Percentiles rank a stretch among this genome's conserved stretches.
Conservation (phyloP, 2,888 invertebrate species). For the Orchestes rusci region DNA sequence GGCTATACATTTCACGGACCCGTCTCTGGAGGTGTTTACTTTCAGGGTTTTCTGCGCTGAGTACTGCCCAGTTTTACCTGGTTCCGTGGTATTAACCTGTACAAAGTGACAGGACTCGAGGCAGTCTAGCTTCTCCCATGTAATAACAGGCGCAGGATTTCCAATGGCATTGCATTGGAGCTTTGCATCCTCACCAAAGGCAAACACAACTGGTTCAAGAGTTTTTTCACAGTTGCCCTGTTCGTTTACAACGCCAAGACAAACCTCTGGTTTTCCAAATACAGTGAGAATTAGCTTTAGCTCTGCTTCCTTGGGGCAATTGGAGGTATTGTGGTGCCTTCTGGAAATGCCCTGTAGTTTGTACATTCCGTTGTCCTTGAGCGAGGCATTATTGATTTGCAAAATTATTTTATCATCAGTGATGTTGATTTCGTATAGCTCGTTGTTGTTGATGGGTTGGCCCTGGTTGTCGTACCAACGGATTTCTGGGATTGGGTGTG, state of each 20-base stretch:
- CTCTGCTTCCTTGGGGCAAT: slow-evolving; percentile 9
- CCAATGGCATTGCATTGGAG: slow-evolving; percentile 34
- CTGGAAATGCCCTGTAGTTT: slow-evolving; percentile 9
- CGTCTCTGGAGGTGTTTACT: slow-evolving; percentile 35
- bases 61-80: too few species aligned
- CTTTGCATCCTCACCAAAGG: too few species aligned
- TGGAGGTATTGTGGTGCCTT: slow-evolving; percentile 45
- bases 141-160: slow-evolving; percentile 5
- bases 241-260: slow-evolving; percentile 31
- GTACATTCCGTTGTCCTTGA: slow-evolving; percentile 13
- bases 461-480: slow-evolving; percentile 44
- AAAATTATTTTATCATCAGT: slow-evolving; percentile 3
- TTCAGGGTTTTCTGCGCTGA: neutral
- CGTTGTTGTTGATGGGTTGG: slow-evolving; percentile 8
- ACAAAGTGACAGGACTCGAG: slow-evolving; percentile 1
- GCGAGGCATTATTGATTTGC: slow-evolving; percentile 9
- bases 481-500: slow-evolving; percentile 49
- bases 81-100: slow-evolving; percentile 2
- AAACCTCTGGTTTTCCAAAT: slow-evolving; percentile 14
- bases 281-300: slow-evolving; percentile 10
- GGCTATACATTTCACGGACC: slow-evolving; percentile 44
- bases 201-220: slow-evolving; percentile 50
- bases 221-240: slow-evolving; percentile 52
- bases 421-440: slow-evolving; percentile 5
- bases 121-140: slow-evolving; percentile 3